Percentiles rank a stretch among this genome's conserved stretches.
phyloP scores from a whole-genome alignment of 2,888 invertebrate species.

The Noctua fimbriata region DNA sequence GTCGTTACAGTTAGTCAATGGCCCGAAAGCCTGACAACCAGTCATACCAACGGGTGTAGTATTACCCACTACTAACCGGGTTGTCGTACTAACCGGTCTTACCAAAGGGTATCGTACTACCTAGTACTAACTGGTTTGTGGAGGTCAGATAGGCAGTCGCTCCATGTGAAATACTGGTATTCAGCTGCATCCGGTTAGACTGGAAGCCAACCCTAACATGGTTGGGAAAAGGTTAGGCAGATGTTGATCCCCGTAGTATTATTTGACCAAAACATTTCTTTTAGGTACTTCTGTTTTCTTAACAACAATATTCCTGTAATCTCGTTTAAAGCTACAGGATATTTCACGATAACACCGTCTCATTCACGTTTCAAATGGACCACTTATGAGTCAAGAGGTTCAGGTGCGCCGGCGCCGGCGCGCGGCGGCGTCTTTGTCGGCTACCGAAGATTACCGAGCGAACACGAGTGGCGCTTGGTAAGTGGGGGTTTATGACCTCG shows the following conservation, averaged over 20 bases:
- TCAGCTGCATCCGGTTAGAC: too few relatives aligned
- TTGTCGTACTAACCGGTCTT: too few relatives aligned
- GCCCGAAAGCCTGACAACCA: too few relatives aligned
- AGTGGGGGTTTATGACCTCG: conserved; percentile 67
- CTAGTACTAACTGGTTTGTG: too few relatives aligned
- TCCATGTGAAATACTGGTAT: too few relatives aligned
- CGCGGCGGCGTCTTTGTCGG: conserved; percentile 72
- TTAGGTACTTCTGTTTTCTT: not conserved
- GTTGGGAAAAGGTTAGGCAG: too few relatives aligned
- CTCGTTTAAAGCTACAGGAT: conserved; percentile 49
- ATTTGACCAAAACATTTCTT: not conserved
- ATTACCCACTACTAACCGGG: too few relatives aligned
- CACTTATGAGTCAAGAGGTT: conserved; percentile 75
- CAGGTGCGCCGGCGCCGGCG: conserved; percentile 76
- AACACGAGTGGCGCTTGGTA: conserved; percentile 60
- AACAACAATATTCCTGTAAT: conserved; percentile 25
- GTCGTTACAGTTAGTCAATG: too few relatives aligned
- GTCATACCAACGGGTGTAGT: too few relatives aligned
- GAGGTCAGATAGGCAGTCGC: too few relatives aligned
- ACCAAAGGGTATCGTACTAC: too few relatives aligned
- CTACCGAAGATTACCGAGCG: conserved; percentile 66
- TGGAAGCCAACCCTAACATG: too few relatives aligned
- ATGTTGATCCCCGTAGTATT: not conserved
- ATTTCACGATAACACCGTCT: conserved; percentile 59
- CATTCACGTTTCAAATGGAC: conserved; percentile 62